These are phyloP conservation scores for Apis cerana DNA, from an alignment of 1,140 invertebrate species.

Conservation along the genomic window DNA sequence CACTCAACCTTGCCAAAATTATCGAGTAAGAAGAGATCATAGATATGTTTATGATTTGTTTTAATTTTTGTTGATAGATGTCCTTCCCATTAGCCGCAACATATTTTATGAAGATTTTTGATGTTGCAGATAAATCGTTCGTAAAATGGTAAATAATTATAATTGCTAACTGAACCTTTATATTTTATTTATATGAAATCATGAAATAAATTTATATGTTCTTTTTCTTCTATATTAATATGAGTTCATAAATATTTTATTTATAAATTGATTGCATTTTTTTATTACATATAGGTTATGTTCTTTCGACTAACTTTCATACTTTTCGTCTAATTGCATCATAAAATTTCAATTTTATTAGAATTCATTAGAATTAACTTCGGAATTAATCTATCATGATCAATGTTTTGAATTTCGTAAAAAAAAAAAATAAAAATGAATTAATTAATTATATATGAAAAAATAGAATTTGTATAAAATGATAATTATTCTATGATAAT, in stretches of 20 bases:
- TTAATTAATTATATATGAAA: not conserved
- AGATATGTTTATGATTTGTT: not conserved
- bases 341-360: conserved; percentile 5
- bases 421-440: too few relatives aligned
- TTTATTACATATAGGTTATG: conserved; percentile 54
- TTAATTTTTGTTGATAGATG: conserved; percentile 43
- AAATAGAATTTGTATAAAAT: not conserved
- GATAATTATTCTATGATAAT: not conserved
- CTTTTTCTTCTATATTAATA: not conserved
- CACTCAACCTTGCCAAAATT: too few relatives aligned
- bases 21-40: too few relatives aligned
- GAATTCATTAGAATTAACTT: too few relatives aligned
- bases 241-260: conserved; percentile 22
- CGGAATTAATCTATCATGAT: not conserved
- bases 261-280: conserved; percentile 33
- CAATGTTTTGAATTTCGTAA: not conserved
- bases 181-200: not conserved
- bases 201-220: not conserved
- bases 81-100: not conserved
- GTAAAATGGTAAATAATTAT: conserved; percentile 70
- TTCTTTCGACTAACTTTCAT: conserved; percentile 7
- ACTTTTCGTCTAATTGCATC: conserved; percentile 8
- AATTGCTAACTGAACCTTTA: conserved; percentile 63
- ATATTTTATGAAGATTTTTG: conserved; percentile 49
- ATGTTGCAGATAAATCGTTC: conserved; percentile 50